These are phyloP conservation scores for Zosterops lateralis DNA, from an alignment of 2,113 vertebrate genomes.

Conservation along the genomic window DNA sequence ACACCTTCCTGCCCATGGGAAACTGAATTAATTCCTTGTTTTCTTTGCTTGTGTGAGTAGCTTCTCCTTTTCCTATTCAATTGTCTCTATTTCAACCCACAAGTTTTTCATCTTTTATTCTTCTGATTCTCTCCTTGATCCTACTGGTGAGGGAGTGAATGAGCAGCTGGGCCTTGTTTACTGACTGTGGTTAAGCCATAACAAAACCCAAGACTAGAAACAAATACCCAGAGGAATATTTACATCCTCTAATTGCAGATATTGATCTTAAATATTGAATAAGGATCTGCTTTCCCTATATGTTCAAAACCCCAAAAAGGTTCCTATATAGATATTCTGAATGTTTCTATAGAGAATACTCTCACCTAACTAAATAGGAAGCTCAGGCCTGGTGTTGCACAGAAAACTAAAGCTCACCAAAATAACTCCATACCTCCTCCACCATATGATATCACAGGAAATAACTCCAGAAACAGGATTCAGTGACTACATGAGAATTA, in stretches of 20 bases:
- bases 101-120: background rate
- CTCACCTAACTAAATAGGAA: background rate
- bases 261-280: background rate
- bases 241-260: background rate
- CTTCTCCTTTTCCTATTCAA: background rate
- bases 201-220: background rate
- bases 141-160: background rate
- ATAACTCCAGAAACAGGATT: background rate
- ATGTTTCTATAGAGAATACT: background rate
- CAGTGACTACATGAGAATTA: background rate
- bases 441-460: background rate
- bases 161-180: background rate
- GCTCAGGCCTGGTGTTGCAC: background rate
- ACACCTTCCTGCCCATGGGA: background rate
- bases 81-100: background rate
- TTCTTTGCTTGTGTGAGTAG: background rate
- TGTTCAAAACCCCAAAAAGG: background rate
- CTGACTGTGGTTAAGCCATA: background rate
- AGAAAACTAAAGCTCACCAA: background rate
- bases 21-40: background rate
- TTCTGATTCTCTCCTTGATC: background rate
- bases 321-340: background rate
- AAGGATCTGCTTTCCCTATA: background rate
- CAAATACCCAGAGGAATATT: background rate
- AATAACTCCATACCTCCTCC: background rate